Conservation (phyloP, 2,888 invertebrate genomes). For the Selenia dentaria region DNA sequence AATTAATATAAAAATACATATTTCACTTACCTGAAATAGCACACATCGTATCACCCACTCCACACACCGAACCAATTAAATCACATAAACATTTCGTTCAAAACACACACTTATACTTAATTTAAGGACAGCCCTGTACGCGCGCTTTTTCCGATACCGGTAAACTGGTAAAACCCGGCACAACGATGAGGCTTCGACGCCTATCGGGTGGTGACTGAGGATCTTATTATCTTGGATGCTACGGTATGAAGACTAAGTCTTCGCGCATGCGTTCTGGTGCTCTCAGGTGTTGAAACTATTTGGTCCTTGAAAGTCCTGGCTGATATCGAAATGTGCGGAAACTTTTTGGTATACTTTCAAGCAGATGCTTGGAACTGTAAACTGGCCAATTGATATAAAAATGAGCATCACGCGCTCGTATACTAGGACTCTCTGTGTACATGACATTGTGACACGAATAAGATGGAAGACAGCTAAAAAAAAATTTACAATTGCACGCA, state of each 20-base stretch:
- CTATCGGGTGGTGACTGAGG: constrained; percentile 55
- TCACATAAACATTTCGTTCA: constrained; percentile 22
- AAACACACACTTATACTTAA: constrained; percentile 22
- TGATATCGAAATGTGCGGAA: constrained; percentile 8
- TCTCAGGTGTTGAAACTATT: constrained; percentile 52
- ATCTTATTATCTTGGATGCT: constrained; percentile 39
- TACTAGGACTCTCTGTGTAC: too few species aligned
- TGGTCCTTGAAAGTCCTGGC: constrained; percentile 53
- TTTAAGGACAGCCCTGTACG: constrained; percentile 16
- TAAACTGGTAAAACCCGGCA: constrained; percentile 4
- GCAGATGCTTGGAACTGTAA: too few species aligned
- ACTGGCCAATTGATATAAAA: too few species aligned
- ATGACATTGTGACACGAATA: too few species aligned
- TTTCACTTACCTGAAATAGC: constrained; percentile 25
- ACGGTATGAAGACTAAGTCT: constrained; percentile 53
- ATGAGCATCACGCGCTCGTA: too few species aligned
- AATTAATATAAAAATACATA: not conserved
- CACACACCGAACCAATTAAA: constrained; percentile 16
- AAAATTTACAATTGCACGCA: too few species aligned
- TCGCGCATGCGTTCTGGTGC: constrained; percentile 56
- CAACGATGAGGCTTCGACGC: constrained; percentile 20
- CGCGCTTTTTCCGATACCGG: constrained; percentile 19
- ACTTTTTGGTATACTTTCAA: not conserved
- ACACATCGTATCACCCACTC: constrained; percentile 12
- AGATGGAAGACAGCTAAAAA: too few species aligned